A percentile compares a stretch with the other conserved stretches of the same genome.
Evolutionary conservation across 2,888 invertebrate species (phyloP).

Genomic region (Plagiodera versicolora): DNA sequence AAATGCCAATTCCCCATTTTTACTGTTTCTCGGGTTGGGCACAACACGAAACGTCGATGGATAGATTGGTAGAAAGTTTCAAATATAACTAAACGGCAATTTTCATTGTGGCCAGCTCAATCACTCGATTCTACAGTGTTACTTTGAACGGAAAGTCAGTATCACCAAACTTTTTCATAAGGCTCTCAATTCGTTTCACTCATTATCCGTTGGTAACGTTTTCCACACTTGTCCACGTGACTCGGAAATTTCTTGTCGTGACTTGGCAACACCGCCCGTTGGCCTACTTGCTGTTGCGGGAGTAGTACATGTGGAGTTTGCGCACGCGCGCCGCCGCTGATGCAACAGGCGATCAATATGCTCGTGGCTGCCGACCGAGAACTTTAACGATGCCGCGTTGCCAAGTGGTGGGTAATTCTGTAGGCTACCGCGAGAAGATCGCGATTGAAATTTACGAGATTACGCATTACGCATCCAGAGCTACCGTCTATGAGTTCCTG

Average conservation of each 20-base stretch:
- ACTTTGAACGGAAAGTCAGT: too few relatives aligned
- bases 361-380: conserved; percentile 13
- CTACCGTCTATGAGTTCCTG: too few relatives aligned
- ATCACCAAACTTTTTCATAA: too few relatives aligned
- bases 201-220: too few relatives aligned
- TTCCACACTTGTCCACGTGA: not conserved
- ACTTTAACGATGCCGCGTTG: conserved; percentile 6
- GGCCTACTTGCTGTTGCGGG: conserved; percentile 36
- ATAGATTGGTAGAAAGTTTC: not conserved
- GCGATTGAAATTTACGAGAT: too few relatives aligned
- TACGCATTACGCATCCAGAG: too few relatives aligned
- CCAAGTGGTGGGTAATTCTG: not conserved
- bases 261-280: conserved; percentile 16
- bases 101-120: too few relatives aligned
- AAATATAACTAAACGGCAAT: too few relatives aligned
- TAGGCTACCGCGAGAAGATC: not conserved
- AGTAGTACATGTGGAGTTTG: conserved; percentile 45
- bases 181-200: too few relatives aligned
- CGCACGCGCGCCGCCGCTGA: conserved; percentile 39
- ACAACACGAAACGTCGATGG: not conserved
- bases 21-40: not conserved
- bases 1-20: not conserved
- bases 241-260: not conserved
- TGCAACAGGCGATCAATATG: conserved; percentile 53
- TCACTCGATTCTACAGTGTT: too few relatives aligned